These are phyloP conservation scores for Notothenia rossii DNA, from an alignment of 2,113 vertebrate species.

Conservation along the genomic window DNA sequence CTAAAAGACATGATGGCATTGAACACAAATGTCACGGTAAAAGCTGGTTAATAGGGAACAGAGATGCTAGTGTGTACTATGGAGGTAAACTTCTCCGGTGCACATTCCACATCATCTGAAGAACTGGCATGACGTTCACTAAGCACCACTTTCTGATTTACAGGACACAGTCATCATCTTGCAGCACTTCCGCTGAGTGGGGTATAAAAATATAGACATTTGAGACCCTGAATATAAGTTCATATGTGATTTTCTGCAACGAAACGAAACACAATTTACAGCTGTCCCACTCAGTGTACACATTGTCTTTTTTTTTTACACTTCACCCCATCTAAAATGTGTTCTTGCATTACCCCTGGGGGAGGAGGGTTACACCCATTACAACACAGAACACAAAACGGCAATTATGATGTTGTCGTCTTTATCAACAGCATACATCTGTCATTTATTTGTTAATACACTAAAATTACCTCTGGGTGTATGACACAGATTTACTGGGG, in stretches of 20 bases:
- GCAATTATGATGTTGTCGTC: constrained; percentile 67
- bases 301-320: constrained; percentile 44
- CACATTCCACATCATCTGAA: constrained; percentile 56
- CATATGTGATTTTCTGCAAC: constrained; percentile 78
- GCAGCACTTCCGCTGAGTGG: constrained; percentile 83
- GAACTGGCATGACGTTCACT: constrained; percentile 69
- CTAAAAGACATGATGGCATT: constrained; percentile 57
- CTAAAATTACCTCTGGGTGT: constrained; percentile 71
- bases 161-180: constrained; percentile 77
- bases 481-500: constrained; percentile 73
- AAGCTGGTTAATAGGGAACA: constrained; percentile 73
- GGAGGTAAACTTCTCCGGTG: constrained; percentile 53
- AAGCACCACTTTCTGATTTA: constrained; percentile 76
- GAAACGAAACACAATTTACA: constrained; percentile 77
- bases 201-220: constrained; percentile 86
- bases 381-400: constrained; percentile 70
- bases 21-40: constrained; percentile 64
- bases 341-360: constrained; percentile 54
- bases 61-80: constrained; percentile 61
- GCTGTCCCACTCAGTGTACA: constrained; percentile 69
- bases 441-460: constrained; percentile 69
- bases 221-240: constrained; percentile 85
- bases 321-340: constrained; percentile 63
- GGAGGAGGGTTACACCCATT: constrained; percentile 64
- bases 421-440: constrained; percentile 61